Base-by-base conservation (phyloP, 2,113 vertebrate species). In the Hippocampus comes region DNA sequence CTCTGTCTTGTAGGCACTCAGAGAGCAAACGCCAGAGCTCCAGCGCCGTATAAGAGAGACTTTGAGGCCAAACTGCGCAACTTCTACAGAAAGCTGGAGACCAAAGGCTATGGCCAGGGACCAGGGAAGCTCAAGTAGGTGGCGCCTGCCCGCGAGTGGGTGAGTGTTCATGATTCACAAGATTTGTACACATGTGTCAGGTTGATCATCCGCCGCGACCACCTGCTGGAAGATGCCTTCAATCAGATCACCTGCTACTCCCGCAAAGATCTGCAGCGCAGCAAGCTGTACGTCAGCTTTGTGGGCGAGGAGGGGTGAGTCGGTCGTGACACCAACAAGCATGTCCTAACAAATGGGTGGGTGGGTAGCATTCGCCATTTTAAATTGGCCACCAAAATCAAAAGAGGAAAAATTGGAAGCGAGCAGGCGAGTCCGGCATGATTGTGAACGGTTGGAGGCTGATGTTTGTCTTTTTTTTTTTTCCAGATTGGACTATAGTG, bases 241-340 rank as follows among this genome's bases (percentile, higher is more conserved):
- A 97, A 97, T 85, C 96, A 97, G 91, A 96, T 97, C 76, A 97
- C 97, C 94, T 95, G 94, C 74, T 96, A 96, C 72, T 96, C 95
- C 73, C 93, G 95, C 70, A 97, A 97, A 89, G 95, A 97, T 81
- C 89, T 97, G 81, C 95, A 97, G 89, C 94, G 95, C 78, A 96
- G 95, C 86, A 97, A 97, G 77, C 93, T 97, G 20, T 97, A 97
- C 49, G 95, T 97, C 81, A 95, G 94, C 0, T 97, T 97, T n/a
- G 93, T 96, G 0, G 95, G 95, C 48, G 95, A 97, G 87, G 95
- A 97, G 90, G 95, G 95, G 95, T 97, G 82, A 88, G 88, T 73
- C 11, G 14, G 27, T 7, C 10, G 30, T 4, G 64, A 25, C 30
- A 9, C 30, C 30, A 5, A 18, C 23, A 48, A 18, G 48, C 20